phyloP scores from a whole-genome alignment of 1,140 invertebrate genomes.

The Aphelenchoides besseyi region DNA sequence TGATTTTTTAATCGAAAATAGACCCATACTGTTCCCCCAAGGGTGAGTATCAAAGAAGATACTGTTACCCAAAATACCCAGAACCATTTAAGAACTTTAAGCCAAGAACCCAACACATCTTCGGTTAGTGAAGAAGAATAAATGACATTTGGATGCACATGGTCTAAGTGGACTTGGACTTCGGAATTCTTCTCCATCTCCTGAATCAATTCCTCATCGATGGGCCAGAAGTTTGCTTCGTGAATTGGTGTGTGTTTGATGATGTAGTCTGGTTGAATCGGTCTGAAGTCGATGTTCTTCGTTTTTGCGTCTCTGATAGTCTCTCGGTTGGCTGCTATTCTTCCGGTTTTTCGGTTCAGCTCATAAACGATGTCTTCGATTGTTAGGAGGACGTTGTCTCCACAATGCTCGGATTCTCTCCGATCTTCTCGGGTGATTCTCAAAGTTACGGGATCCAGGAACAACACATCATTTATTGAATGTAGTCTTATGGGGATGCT shows the following conservation, averaged over 20 bases:
- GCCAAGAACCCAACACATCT: background rate
- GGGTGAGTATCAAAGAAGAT: background rate
- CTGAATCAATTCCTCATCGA: background rate
- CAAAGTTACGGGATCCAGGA: background rate
- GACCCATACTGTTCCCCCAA: too few species aligned
- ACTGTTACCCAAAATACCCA: background rate
- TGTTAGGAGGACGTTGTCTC: background rate
- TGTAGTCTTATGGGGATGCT: background rate
- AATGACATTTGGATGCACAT: background rate
- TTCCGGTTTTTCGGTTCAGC: background rate
- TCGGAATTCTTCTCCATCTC: background rate
- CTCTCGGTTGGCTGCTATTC: background rate
- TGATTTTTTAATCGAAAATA: too few species aligned
- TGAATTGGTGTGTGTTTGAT: background rate
- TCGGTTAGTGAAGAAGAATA: background rate
- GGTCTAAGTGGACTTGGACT: too few species aligned
- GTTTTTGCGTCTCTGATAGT: background rate
- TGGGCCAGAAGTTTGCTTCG: background rate
- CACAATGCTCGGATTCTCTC: background rate
- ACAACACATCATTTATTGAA: background rate
- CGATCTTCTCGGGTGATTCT: background rate
- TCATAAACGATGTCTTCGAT: background rate
- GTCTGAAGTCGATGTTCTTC: background rate
- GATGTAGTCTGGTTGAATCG: background rate
- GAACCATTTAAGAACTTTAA: background rate